These are phyloP conservation scores for Clarias batrachus DNA, from an alignment of 2,113 vertebrate species.

Conservation along the genomic window DNA sequence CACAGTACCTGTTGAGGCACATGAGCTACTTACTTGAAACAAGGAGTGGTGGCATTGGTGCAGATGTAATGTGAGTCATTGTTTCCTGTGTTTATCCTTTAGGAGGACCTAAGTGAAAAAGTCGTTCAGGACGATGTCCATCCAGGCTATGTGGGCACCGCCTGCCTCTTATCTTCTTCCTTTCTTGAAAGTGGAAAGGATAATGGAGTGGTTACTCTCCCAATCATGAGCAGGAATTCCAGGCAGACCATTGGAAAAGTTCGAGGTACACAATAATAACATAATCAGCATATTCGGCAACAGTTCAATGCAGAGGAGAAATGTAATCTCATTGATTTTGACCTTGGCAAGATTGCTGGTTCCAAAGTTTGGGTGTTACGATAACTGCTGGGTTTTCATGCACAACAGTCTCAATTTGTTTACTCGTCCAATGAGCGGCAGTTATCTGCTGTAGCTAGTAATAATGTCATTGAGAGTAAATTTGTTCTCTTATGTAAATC, in stretches of 20 bases:
- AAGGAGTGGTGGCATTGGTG: not conserved
- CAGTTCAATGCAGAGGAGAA: not conserved
- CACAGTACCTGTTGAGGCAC: not conserved
- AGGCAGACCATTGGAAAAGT: constrained; percentile 95
- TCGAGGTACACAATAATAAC: constrained; percentile 75
- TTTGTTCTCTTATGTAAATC: not conserved
- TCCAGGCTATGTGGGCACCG: constrained; percentile 87
- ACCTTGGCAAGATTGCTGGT: not conserved
- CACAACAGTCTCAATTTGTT: not conserved
- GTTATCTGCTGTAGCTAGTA: not conserved
- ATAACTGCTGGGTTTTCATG: not conserved
- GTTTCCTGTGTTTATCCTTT: constrained; percentile 25
- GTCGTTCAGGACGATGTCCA: constrained; percentile 83
- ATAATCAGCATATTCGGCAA: not conserved
- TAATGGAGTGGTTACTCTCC: constrained; percentile 83
- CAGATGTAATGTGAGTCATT: not conserved
- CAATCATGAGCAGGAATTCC: constrained; percentile 91
- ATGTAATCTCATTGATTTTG: not conserved
- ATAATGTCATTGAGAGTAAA: not conserved
- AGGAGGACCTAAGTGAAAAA: constrained; percentile 90
- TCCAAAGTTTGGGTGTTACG: not conserved
- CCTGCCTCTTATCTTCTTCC: constrained; percentile 90
- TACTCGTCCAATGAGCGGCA: not conserved
- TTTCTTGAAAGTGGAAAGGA: constrained; percentile 85
- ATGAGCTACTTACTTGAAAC: too few relatives aligned